Percentiles rank a stretch among this genome's conserved stretches.
These are phyloP conservation scores for Cottus gobio DNA, from an alignment of 2,113 vertebrate species.

Conservation along the genomic window DNA sequence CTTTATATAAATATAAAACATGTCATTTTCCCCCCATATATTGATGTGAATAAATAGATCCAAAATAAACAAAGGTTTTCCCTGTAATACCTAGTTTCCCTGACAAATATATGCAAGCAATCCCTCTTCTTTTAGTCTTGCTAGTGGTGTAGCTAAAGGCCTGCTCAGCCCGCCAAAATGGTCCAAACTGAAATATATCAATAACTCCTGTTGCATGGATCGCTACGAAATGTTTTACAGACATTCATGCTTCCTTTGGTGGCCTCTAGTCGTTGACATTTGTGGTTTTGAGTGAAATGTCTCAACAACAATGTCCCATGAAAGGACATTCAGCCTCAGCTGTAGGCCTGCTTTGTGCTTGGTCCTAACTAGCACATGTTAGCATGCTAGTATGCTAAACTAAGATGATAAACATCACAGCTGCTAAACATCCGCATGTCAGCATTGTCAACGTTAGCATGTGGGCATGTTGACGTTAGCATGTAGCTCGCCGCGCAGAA, in stretches of 20 bases:
- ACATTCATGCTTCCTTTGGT: background rate
- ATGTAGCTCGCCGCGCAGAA: background rate
- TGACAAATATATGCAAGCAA: background rate
- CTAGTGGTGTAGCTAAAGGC: no score
- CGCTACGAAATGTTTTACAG: background rate
- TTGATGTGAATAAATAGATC: background rate
- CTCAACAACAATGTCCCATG: background rate
- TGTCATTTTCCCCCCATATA: background rate
- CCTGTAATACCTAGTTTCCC: background rate
- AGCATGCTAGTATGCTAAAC: background rate
- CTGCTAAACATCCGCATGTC: background rate
- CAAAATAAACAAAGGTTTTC: background rate
- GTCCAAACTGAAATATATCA: background rate
- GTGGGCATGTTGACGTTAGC: background rate
- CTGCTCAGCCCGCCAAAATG: background rate
- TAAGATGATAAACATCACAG: background rate
- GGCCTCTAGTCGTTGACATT: background rate
- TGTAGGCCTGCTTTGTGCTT: background rate
- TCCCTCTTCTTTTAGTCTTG: background rate
- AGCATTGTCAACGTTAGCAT: background rate
- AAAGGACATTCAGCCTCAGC: background rate
- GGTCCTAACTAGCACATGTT: background rate
- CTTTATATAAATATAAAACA: background rate
- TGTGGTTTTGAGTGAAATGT: background rate
- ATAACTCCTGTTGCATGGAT: background rate